Evolutionary conservation across 2,888 invertebrate species (phyloP), one percentile per base, ranked within the genome.

Genomic region (Liposcelis brunnea): DNA sequence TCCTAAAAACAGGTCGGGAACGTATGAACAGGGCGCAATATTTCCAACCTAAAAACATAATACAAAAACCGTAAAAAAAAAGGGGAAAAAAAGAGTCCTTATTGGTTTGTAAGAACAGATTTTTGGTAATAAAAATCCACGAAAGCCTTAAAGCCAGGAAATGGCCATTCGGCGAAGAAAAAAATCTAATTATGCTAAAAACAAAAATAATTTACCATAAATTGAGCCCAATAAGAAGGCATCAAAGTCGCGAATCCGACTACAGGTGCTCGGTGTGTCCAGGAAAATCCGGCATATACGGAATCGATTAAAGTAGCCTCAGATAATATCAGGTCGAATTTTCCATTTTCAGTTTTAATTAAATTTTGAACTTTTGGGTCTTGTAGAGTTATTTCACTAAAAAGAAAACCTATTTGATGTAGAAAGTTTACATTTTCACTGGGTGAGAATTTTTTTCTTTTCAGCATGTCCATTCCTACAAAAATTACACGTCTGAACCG

Each of bases 301-400:
- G 15, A 15, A 16, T 46, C 46, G 15, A 19, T 33, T 5, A 43
- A 46, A 18, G 40, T 12, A 11, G 12, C 21, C 18, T 43, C 46
- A n/a, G 19, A 12, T 2, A 46, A 12, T 2, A 46, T 12, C 6
- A 46, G 14, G 33, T 46, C 46, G 18, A 43, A 46, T 26, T 15
- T 31, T 12, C 33, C 19, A 2, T 46, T 42, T 44, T 8, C 37
- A n/a, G n/a, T n/a, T n/a, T n/a, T n/a, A n/a, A 26, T 26, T 8
- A 26, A 26, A 26, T 4, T 8, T 26, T 26, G 26, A 4, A 26
- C 26, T 8, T 26, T 26, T 8, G 26, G 4, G 8, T 26, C 8
- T 4, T 26, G 4, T 26, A 26, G 26, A 4, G 26, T 26, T 26
- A 26, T 4, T 26, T 26, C 26, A 8, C 5, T 6, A 8, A 26